A percentile compares a stretch with the other conserved stretches of the same genome.
These are phyloP conservation scores for Campopleginae sp. DNA, from an alignment of 2,888 invertebrate species.

Conservation along the genomic window DNA sequence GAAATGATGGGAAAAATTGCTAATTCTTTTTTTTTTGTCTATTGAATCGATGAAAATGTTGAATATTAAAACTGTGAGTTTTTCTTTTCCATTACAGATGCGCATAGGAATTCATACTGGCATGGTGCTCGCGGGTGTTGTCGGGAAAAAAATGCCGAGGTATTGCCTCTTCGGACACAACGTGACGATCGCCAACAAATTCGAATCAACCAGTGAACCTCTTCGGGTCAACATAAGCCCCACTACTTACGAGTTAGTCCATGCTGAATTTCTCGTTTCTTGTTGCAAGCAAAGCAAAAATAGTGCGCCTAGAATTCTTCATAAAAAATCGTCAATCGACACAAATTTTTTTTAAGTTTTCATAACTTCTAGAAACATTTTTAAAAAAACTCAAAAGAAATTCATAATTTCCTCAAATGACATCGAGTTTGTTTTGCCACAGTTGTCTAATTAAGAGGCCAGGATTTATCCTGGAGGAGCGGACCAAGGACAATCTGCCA, in stretches of 20 bases:
- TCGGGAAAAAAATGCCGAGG: constrained; percentile 96
- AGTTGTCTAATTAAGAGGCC: constrained; percentile 91
- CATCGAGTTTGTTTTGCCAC: constrained; percentile 42
- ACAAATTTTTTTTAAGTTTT: neutral
- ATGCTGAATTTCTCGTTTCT: neutral
- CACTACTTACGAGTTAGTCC: constrained; percentile 94
- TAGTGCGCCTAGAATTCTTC: neutral
- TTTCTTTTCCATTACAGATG: constrained; percentile 88
- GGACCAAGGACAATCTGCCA: constrained; percentile 92
- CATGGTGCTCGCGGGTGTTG: constrained; percentile 96
- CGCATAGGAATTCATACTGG: constrained; percentile 97
- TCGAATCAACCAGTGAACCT: constrained; percentile 97
- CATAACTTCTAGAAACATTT: too few relatives aligned
- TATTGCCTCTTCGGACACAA: constrained; percentile 98
- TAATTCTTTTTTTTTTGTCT: neutral
- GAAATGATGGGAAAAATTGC: neutral
- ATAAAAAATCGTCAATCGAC: neutral
- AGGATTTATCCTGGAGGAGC: constrained; percentile 91
- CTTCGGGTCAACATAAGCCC: constrained; percentile 96
- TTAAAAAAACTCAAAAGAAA: neutral
- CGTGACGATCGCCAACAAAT: constrained; percentile 97
- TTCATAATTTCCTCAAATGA: neutral
- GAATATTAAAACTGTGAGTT: neutral
- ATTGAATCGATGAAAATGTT: neutral
- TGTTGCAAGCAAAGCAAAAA: neutral